Percentiles rank a stretch among this genome's conserved stretches.
Evolutionary conservation across 35 echinoderm and acorn worm species (phyloP).

Genomic region (Ptychodera flava): DNA sequence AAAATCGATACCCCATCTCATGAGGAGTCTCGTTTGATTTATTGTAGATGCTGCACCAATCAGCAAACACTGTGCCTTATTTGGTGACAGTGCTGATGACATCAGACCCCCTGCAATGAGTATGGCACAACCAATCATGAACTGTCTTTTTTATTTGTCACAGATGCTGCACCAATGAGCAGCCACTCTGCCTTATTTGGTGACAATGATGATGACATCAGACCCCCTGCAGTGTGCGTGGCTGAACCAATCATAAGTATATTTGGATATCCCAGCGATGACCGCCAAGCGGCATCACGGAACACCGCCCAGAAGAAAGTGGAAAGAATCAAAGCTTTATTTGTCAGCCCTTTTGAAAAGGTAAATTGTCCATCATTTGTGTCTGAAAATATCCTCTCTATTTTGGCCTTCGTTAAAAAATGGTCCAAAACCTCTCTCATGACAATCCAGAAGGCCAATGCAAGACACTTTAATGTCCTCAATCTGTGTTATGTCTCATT

Average conservation of each 20-base stretch:
- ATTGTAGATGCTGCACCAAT: background rate
- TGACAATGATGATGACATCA: background rate
- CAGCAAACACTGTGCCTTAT: background rate
- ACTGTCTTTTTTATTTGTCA: background rate
- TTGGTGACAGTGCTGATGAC: background rate
- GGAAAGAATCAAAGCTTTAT: background rate
- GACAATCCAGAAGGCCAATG: too few species aligned
- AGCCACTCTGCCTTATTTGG: background rate
- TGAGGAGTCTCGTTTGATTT: too few species aligned
- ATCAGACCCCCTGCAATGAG: background rate
- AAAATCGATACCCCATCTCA: too few species aligned
- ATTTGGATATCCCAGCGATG: background rate
- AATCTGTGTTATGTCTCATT: too few species aligned
- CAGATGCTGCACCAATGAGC: background rate
- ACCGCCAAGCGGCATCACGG: background rate
- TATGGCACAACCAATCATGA: background rate
- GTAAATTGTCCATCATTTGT: background rate
- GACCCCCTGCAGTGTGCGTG: background rate
- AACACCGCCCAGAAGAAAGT: background rate
- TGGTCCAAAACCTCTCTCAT: too few species aligned
- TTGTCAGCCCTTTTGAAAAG: background rate
- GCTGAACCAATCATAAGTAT: background rate
- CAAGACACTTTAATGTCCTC: too few species aligned
- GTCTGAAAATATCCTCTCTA: too few species aligned
- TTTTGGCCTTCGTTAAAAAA: too few species aligned